A percentile compares a stretch with the other conserved stretches of the same genome.
phyloP scores from a whole-genome alignment of 2,888 invertebrate genomes.

The Syritta pipiens region DNA sequence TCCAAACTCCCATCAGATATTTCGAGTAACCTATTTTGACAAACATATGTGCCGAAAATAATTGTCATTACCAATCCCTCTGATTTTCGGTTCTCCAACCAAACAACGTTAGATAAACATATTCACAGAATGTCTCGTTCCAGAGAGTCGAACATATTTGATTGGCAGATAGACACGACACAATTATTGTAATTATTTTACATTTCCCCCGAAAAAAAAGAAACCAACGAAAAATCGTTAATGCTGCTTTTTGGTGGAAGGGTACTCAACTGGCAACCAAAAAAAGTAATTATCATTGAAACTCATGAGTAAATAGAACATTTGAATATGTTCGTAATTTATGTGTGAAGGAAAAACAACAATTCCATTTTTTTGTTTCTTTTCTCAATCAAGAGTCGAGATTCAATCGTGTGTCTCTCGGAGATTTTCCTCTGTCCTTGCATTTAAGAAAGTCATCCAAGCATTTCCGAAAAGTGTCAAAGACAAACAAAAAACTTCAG shows the following conservation, averaged over 20 bases:
- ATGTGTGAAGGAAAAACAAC: conserved; percentile 1
- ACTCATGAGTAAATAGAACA: conserved; percentile 30
- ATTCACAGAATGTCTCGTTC: conserved; percentile 44
- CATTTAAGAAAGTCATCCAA: conserved; percentile 44
- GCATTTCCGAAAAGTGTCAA: conserved; percentile 42
- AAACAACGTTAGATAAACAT: too few species aligned
- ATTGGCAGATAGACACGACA: conserved; percentile 55
- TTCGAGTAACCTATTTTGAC: too few species aligned
- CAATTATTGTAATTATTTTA: conserved; percentile 61
- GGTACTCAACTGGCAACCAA: conserved; percentile 18
- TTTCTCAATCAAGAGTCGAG: neutral
- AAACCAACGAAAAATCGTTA: conserved; percentile 4
- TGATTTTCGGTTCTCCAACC: too few species aligned
- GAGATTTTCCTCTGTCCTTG: conserved; percentile 18
- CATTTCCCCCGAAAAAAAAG: conserved; percentile 29
- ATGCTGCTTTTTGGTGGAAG: conserved; percentile 16
- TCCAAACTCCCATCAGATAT: too few species aligned
- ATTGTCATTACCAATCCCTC: conserved; percentile 13
- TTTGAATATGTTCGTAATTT: conserved; percentile 32
- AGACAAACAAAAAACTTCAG: conserved; percentile 11
- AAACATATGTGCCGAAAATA: too few species aligned
- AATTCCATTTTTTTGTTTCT: too few species aligned
- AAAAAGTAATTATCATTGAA: conserved; percentile 42
- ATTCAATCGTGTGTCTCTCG: conserved; percentile 23
- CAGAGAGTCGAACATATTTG: conserved; percentile 53